Evolutionary conservation across 2,797 vertebrate genomes (phyloP).

Genomic region (Tamandua tetradactyla): DNA sequence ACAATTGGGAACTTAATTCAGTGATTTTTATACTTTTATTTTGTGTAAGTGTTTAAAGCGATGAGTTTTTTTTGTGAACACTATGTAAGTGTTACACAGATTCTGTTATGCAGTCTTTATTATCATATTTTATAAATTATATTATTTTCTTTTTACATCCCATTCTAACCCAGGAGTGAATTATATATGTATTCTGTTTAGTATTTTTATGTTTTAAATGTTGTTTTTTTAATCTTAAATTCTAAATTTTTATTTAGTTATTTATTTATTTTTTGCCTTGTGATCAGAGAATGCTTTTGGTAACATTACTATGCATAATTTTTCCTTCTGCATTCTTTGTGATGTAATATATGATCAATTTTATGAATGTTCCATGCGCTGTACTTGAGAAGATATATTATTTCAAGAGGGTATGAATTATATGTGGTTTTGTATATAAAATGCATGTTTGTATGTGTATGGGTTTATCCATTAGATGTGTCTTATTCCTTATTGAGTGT

Average conservation of each 20-base stretch:
- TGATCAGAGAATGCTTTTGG: neutral
- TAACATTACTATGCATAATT: neutral
- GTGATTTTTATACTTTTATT: neutral
- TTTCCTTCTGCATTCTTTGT: neutral
- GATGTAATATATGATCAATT: neutral
- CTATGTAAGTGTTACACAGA: neutral
- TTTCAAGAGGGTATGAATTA: neutral
- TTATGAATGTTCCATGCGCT: neutral
- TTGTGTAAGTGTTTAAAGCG: neutral
- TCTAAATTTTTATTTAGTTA: neutral
- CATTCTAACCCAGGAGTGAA: neutral
- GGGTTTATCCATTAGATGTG: neutral
- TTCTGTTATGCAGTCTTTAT: neutral
- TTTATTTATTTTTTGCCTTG: neutral
- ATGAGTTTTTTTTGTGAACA: neutral
- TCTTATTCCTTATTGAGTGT: neutral
- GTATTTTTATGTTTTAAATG: neutral
- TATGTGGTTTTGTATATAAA: neutral
- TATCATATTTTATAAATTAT: neutral
- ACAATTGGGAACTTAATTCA: neutral
- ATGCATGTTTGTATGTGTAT: neutral
- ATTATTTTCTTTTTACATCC: neutral
- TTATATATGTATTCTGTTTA: neutral
- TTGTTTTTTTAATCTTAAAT: neutral
- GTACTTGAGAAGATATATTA: neutral